Base-by-base conservation (phyloP, 1,140 invertebrate species). In the Anastrepha ludens region DNA sequence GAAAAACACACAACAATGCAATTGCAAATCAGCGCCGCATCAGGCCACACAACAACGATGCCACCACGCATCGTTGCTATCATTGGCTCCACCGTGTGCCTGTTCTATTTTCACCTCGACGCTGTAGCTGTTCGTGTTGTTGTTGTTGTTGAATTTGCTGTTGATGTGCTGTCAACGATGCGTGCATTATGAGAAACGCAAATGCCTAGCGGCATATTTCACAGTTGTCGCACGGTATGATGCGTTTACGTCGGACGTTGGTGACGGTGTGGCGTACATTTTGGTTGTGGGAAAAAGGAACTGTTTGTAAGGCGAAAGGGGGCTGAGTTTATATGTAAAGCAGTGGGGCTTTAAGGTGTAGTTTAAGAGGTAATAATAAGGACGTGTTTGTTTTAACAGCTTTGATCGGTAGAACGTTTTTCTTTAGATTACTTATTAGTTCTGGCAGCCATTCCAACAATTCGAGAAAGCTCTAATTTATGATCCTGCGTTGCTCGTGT, bases 211-310 rank as follows among this genome's bases (percentile, higher is more conserved):
- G 74, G 74, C 74, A 81, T 29, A 58, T 81, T 81, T 81, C 47
- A 81, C 74, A 81, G 74, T 81, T 81, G 74, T 81, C 74, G 17
- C 74, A 58, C 74, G 50, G 74, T 81, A 47, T 81, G 20, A 81
- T 41, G 74, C 74, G 44, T 20, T 81, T 47, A 81, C 13, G 9
- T 17, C 15, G 39, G 13, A 29, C 17, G 44, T 74, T 47, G 15
- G 0, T 0, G 44, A 47, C 1, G 44, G 6, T 17, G 41, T 3
- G 70, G 44, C 39, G 70, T 6, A n/a, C 39, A 74, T 13, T 47
- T 8, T 74, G 20, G 6, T 67, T 67, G 29, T 29, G 11, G 29
- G 29, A 2, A 39, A 29, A 39, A n/a, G 8, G 17, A 13, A 64
- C 9, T 5, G 11, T 13, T 64, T 5, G 60, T n/a, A 64, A 29